Base-by-base conservation (phyloP, 2,888 invertebrate genomes). In the Caenorhabditis wallacei region DNA sequence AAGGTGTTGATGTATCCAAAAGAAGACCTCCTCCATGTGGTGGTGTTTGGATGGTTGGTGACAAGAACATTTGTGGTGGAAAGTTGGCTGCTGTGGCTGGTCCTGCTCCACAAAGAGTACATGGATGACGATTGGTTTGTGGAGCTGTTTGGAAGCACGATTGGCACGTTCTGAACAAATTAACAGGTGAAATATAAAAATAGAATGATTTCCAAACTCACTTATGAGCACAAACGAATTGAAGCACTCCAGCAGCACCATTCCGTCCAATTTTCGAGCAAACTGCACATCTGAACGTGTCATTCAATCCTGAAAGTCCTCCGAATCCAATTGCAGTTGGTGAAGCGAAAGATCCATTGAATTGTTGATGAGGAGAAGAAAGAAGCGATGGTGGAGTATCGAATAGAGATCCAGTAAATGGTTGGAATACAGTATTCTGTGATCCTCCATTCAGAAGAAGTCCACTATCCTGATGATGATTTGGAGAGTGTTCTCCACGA, bases 31-130 rank as follows among this genome's bases (percentile, higher is more conserved):
- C 64, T 43, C 54, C 69, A 43, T 75, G 80, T 26, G 64, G 61
- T 24, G 81, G 63, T 11, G 76, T 51, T 5, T 61, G 20, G 35
- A 66, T 26, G 7, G 83, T 75, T 30, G 83, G 80, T 22, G 83
- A 80, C 37, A 83, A 37, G 70, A 80, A 83, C 74, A 83, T 75
- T 18, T 79, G 74, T 2, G 79, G 80, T 30, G 78, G 68, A 18
- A 74, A 72, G 54, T 78, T 71, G 37, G 82, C 64, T 3, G 59
- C 53, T 16, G 56, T 37, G 4, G 78, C 71, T n/a, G 71, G 24
- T 0, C 54, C 46, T 4, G 74, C 69, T 26, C 71, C 71, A 22
- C 82, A 82, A 0, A 82, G 10, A 10, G 26, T 53, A 48, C 80
- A 81, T 1, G 53, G 30, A 7, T 43, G 48, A 64, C 64, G 46